Conservation (phyloP, 2,113 vertebrate species). For the Lutjanus erythropterus region DNA sequence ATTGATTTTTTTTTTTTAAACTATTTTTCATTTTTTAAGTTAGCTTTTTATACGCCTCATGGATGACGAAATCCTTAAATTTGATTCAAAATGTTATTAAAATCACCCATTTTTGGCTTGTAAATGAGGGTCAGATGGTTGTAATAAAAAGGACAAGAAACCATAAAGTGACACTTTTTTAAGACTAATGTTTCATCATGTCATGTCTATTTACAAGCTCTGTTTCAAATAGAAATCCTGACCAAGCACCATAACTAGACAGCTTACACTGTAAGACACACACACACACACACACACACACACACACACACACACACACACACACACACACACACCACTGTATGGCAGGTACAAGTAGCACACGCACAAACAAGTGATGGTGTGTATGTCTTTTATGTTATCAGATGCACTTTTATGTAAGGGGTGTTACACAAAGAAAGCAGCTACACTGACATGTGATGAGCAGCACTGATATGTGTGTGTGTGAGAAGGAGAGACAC, state of each 20-base stretch:
- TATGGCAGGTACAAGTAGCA: slow-evolving; percentile 2
- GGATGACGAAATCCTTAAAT: not conserved
- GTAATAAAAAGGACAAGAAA: slow-evolving; percentile 6
- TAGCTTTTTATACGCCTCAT: not conserved
- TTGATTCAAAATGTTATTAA: not conserved
- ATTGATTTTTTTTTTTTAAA: not conserved
- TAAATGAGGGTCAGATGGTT: not conserved
- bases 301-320: slow-evolving; percentile 3
- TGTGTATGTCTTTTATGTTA: slow-evolving; percentile 4
- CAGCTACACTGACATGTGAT: slow-evolving; percentile 21
- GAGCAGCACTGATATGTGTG: slow-evolving; percentile 25
- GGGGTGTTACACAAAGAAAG: slow-evolving; percentile 19
- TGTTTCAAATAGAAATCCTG: not conserved
- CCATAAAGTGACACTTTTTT: not conserved
- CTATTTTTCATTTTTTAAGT: not conserved
- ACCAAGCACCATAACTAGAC: not conserved
- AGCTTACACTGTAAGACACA: not conserved
- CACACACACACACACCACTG: not conserved
- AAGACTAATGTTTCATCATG: not conserved
- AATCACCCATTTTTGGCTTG: not conserved
- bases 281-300: not conserved
- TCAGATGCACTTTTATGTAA: slow-evolving; percentile 43
- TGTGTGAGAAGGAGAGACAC: slow-evolving; percentile 4
- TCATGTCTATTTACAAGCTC: not conserved
- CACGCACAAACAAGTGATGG: not conserved